A percentile compares a stretch with the other conserved stretches of the same genome.
Conservation (phyloP, 30 jellyfish, hydroid and myxozoan species). For the Hydra vulgaris region DNA sequence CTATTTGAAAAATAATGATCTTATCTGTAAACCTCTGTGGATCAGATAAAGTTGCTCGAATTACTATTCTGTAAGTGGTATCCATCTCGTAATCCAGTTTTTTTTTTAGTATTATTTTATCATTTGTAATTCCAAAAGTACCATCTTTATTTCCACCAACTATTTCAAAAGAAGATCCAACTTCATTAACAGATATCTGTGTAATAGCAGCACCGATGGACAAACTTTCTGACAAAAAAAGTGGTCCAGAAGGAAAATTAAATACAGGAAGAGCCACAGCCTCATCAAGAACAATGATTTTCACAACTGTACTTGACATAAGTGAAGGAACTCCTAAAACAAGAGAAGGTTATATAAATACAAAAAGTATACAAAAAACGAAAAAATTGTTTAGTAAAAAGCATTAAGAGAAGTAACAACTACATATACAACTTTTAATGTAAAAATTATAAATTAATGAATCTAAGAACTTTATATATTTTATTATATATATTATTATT, state of each 20-base stretch:
- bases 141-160: conserved; percentile 79
- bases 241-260: background rate
- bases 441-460: no score
- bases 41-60: conserved; percentile 43
- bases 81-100: conserved; percentile 49
- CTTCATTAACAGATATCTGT: conserved; percentile 34
- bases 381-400: background rate
- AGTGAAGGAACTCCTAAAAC: conserved; percentile 36
- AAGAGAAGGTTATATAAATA: no score
- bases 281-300: conserved; percentile 52
- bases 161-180: conserved; percentile 33
- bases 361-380: background rate
- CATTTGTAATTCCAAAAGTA: conserved; percentile 40
- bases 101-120: conserved; percentile 35
- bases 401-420: no score
- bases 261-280: conserved; percentile 38
- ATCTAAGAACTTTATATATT: no score
- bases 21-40: conserved; percentile 68
- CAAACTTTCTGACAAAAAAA: conserved; percentile 32
- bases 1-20: conserved; percentile 26
- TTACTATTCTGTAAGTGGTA: conserved; percentile 38
- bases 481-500: no score
- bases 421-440: background rate
- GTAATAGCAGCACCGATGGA: conserved; percentile 33
- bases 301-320: conserved; percentile 24